Evolutionary conservation across 2,797 vertebrate genomes (phyloP), one percentile per base, ranked within the genome.

Genomic region (Tamandua tetradactyla): DNA sequence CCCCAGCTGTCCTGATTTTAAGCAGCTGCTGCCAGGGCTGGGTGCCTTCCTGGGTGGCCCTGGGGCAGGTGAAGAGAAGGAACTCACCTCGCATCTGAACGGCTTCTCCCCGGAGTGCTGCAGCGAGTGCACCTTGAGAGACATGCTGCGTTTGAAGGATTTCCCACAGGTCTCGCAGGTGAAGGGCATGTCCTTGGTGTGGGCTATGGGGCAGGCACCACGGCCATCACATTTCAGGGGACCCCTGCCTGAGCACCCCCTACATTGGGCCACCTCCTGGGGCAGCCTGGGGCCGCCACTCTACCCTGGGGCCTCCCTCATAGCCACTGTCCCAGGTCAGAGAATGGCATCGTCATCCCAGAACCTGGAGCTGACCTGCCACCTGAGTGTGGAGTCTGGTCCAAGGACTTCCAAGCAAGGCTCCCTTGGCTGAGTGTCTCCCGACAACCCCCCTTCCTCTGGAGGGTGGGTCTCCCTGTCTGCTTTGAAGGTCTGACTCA

Each of bases 161-260:
- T 99, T 99, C 86, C 99, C 99, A 0, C 99, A 99, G 4, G 99
- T 99, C 98, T 99, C 99, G 0, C 99, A 99, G 87, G 99, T 99
- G 98, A 99, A 99, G 0, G 99, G 99, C 99, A 99, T 99, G 98
- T 99, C 99, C 99, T 99, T 99, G n/a, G 99, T 99, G 97, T 99
- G 99, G 94, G 99, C 99, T 99, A 90, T 0, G 52, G 68, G 90
- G 95, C 1, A 35, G 85, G 76, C 11, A n/a, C 27, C 69, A 7
- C 0, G 18, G 87, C 76, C 0, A 17, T 91, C 89, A 91, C 23
- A n/a, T 87, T 82, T 92, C 27, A 47, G 59, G 78, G 40, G 57
- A 75, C 30, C 61, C 40, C 25, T 40, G 35, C 47, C 35, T 57
- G 18, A 57, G 27, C 23, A 30, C 35, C 68, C 57, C 42, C 59